Evolutionary conservation across 2,113 vertebrate genomes (phyloP), one percentile per base, ranked within the genome.

Genomic region (Sakesphorus luctuosus): DNA sequence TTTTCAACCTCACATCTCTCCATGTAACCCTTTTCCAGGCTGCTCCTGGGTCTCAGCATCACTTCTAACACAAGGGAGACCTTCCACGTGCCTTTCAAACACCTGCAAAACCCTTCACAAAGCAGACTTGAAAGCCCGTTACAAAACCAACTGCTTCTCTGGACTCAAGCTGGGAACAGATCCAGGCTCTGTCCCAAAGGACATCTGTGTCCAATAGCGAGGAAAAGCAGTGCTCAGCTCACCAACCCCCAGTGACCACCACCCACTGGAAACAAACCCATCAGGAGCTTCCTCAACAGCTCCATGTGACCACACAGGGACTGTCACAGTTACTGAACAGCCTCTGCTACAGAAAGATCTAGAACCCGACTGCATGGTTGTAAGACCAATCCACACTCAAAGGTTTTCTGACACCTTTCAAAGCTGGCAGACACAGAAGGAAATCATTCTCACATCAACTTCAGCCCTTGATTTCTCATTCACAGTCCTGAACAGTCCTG

Each of bases 281-380:
- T 29, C 1, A 0, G n/a, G 3, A 74, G 23, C 43, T 63, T 43
- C 81, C 61, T 36, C 44, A 38, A 3, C 33, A 91, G n/a, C 62
- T 52, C 35, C 19, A 40, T 9, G 2, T 4, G 20, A 59, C 29
- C 52, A 47, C 0, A 0, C 35, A 16, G 17, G 29, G n/a, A 9
- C 75, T 7, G 8, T 8, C 21, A 59, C 4, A 4, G 47, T 7
- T 26, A 67, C 2, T 12, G 6, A 82, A 76, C 12, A 49, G 36
- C 47, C 46, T 46, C 52, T 62, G 46, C 36, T 43, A 47, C 49
- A 89, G 58, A 26, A n/a, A 58, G 15, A 8, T 12, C 28, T 3
- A 33, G 6, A 73, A 61, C 18, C 72, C 11, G 40, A 56, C 0
- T 44, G 40, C 11, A 11, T 1, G 7, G 68, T 35, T 78, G 2